Evolutionary conservation across 2,888 invertebrate genomes (phyloP).

Genomic region (Drosophila subquinaria): DNA sequence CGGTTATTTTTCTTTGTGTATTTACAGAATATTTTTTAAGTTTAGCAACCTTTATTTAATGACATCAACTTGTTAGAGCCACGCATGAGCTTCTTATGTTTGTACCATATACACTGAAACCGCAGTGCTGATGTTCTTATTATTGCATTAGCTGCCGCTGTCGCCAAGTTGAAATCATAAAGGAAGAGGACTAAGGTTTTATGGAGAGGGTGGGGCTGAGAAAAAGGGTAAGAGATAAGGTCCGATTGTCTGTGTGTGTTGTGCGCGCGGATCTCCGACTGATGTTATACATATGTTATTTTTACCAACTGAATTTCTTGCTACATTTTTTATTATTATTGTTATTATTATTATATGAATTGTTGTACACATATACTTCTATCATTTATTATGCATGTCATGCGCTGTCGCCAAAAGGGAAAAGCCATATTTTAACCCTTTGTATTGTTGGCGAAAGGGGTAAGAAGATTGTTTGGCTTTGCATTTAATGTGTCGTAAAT

Average conservation of each 20-base stretch:
- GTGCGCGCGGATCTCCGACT: not conserved
- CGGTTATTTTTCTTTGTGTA: too few relatives aligned
- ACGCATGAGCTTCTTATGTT: not conserved
- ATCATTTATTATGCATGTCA: conserved; percentile 77
- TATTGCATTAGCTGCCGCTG: conserved; percentile 30
- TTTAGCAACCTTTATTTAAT: not conserved
- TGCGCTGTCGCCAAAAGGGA: conserved; percentile 44
- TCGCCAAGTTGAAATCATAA: conserved; percentile 15
- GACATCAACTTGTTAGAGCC: conserved; percentile 23
- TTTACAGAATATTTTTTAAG: not conserved
- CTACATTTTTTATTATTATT: conserved; percentile 20
- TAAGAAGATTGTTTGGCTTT: conserved; percentile 20
- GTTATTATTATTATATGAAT: conserved; percentile 44
- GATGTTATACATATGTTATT: conserved; percentile 28
- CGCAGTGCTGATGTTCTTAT: conserved; percentile 24
- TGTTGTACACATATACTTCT: conserved; percentile 40
- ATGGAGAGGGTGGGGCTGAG: not conserved
- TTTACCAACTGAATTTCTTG: conserved; percentile 38
- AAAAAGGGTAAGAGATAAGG: not conserved
- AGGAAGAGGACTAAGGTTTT: not conserved
- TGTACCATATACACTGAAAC: conserved; percentile 7
- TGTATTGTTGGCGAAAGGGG: not conserved
- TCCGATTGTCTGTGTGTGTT: not conserved
- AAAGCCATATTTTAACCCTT: conserved; percentile 58
- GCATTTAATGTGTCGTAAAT: conserved; percentile 51